A percentile compares a stretch with the other conserved stretches of the same genome.
Evolutionary conservation across 1,140 invertebrate genomes (phyloP).

Genomic region (Bombus consobrinus): DNA sequence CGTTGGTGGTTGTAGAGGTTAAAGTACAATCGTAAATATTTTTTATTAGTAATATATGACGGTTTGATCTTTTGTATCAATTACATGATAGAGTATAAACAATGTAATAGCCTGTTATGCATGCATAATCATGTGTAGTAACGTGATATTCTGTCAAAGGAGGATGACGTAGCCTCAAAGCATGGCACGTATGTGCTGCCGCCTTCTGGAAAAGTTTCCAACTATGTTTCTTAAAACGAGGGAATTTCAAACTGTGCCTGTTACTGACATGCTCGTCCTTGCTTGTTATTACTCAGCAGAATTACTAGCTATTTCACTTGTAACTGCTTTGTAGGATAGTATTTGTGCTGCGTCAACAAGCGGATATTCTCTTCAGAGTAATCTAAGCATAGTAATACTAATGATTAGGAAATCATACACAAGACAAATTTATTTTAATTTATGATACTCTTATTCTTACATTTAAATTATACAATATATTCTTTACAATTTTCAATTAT

Average conservation of each 20-base stretch:
- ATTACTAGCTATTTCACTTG: constrained; percentile 29
- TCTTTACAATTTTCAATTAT: not conserved
- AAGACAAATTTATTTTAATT: not conserved
- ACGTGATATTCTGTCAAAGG: constrained; percentile 53
- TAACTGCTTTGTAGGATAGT: not conserved
- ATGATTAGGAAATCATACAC: not conserved
- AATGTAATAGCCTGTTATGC: constrained; percentile 27
- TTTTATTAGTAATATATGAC: not conserved
- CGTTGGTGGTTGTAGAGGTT: constrained; percentile 47
- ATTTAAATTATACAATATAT: not conserved
- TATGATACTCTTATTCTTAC: not conserved
- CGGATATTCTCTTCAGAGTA: not conserved
- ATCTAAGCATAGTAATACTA: not conserved
- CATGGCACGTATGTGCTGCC: constrained; percentile 57
- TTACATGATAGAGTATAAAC: constrained; percentile 46
- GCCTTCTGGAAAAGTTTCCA: constrained; percentile 13
- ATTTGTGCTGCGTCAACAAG: not conserved
- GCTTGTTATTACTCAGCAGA: constrained; percentile 55
- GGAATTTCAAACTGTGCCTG: constrained; percentile 46
- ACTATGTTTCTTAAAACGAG: constrained; percentile 15
- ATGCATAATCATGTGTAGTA: constrained; percentile 34
- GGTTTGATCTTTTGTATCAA: not conserved
- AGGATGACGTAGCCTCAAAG: constrained; percentile 52
- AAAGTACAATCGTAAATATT: constrained; percentile 24
- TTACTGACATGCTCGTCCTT: constrained; percentile 28